Base-by-base conservation (phyloP, 1,140 invertebrate species). In the Triops longicaudatus region DNA sequence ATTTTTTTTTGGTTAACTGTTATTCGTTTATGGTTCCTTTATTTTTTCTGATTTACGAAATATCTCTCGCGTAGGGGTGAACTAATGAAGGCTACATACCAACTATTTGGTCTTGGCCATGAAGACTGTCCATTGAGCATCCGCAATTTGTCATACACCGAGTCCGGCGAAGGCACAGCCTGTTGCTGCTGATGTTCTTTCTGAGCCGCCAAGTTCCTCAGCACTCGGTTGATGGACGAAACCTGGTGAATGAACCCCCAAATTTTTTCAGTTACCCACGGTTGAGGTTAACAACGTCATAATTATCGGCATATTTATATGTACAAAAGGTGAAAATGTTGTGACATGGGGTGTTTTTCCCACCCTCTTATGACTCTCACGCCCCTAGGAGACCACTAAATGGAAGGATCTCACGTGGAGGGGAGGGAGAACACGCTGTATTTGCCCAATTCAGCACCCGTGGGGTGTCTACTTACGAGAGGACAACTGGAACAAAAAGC, bases 221-320 rank as follows among this genome's bases (percentile, higher is more conserved):
- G 86, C n/a, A 98, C 96, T 79, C 96, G 91, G 86, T 98, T 98
- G 81, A 98, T 98, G n/a, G 96, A 98, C 9, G 96, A 98, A 63
- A 98, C 96, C 96, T 98, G 86, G 22, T 79, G 14, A 17, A 63
- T 22, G n/a, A 63, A 63, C 14, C 50, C 50, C 17, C 7, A 22
- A n/a, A n/a, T 12, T n/a, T 9, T 63, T 22, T 22, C 0, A 17
- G 50, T n/a, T 22, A 63, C 22, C 50, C 4, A 63, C 31, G 31
- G 31, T 37, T 37, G 31, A 37, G 31, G 31, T 37, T 37, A 37
- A 37, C 31, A 37, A 37, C 31, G 31, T 37, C 31, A 37, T 37
- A 37, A 37, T 37, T 37, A 37, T 37, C 31, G 31, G 7, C 31
- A 37, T 37, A 37, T 37, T 37, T 37, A 37, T 7, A 37, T 37